Base-by-base conservation (phyloP, 1,140 invertebrate species). In the Condylostylus longicornis region DNA sequence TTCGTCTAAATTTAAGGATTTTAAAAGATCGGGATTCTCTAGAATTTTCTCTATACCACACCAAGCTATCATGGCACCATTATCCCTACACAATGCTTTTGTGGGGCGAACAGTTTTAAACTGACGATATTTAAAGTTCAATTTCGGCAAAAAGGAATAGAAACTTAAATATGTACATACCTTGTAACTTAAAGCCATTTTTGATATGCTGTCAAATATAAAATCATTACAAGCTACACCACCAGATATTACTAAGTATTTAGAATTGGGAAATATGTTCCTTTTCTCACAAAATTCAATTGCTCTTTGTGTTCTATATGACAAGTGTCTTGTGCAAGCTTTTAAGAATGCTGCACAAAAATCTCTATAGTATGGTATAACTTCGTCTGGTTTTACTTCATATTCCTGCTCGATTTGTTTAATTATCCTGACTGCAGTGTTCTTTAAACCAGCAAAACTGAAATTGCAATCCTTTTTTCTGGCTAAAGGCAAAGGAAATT, bases 1-100 rank as follows among this genome's bases (percentile, higher is more conserved):
- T n/a, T n/a, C n/a, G n/a, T n/a, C n/a, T n/a, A n/a, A n/a, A n/a
- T n/a, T n/a, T n/a, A n/a, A n/a, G n/a, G n/a, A n/a, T n/a, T n/a
- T n/a, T n/a, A n/a, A n/a, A n/a, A n/a, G n/a, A n/a, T n/a, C n/a
- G n/a, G n/a, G n/a, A 17, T 53, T 41, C 51, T 64, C 72, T 35
- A 54, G 50, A 21, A 52, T 51, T 56, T 76, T 81, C 63, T 96
- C 90, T 22, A 91, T 65, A 7, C 87, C 90, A 72, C 94, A 94
- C 94, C 94, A 98, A 15, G 94, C 94, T 45, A 98, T 90, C 95
- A 98, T 98, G n/a, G 94, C 70, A 14, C 93, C 95, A 74, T 98
- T 98, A 59, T 98, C 95, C 4, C 85, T 93, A 54, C 94, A 98
- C 1, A 95, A 69, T 51, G 74, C 70, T n/a, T 79, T 72, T 12